Percentiles rank a stretch among this genome's conserved stretches.
These are phyloP conservation scores for Whitmania pigra DNA, from an alignment of 1,140 invertebrate genomes.

Conservation along the genomic window DNA sequence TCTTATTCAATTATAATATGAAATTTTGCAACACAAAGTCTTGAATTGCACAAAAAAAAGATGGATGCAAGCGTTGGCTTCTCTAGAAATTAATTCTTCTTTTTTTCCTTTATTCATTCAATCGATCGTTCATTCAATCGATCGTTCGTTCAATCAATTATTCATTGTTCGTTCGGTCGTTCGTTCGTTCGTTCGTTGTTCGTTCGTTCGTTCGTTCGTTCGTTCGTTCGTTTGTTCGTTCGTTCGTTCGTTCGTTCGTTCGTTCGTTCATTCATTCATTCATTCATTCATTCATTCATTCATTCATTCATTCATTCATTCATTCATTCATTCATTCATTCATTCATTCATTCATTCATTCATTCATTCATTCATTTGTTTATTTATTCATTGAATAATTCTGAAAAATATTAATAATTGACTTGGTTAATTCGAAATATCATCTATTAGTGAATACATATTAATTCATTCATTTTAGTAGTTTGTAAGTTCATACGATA, in stretches of 20 bases:
- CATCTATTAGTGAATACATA: neutral
- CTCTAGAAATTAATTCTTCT: no score
- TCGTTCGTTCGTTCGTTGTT: conserved; percentile 9
- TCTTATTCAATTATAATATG: no score
- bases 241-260: conserved; percentile 17
- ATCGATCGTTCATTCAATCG: no score
- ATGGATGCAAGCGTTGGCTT: no score
- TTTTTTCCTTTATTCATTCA: no score
- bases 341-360: conserved; percentile 21
- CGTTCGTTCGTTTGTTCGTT: conserved; percentile 14
- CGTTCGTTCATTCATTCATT: conserved; percentile 20
- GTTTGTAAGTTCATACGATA: no score
- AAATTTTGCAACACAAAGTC: no score
- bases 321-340: conserved; percentile 17
- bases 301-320: conserved; percentile 9
- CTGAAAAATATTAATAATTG: conserved; percentile 7
- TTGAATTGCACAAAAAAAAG: no score
- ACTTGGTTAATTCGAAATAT: neutral
- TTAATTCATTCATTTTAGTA: no score
- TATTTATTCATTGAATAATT: conserved; percentile 7
- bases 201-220: no score
- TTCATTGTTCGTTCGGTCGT: conserved; percentile 11
- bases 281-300: neutral
- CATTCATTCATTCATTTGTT: conserved; percentile 17
- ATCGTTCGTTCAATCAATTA: no score